Evolutionary conservation across 2,888 invertebrate species (phyloP).

Genomic region (Zelleria hepariella): DNA sequence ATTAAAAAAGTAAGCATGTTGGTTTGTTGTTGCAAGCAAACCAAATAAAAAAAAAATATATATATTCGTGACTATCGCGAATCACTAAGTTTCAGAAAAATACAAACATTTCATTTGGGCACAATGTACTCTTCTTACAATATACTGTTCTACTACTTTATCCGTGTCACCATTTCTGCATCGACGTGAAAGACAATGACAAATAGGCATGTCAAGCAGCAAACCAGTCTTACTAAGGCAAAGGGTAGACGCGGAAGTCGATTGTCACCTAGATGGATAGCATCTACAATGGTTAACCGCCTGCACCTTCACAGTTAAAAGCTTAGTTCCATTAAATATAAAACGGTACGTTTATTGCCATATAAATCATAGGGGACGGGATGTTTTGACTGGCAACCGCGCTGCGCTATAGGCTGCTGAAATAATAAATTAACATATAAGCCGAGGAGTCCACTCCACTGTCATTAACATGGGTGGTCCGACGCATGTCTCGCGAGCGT

Average conservation of each 20-base stretch:
- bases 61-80: too few species aligned
- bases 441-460: conserved; percentile 50
- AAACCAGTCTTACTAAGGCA: not conserved
- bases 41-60: too few species aligned
- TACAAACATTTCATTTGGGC: too few species aligned
- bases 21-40: too few species aligned
- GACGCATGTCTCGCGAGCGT: not conserved
- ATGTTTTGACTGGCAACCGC: conserved; percentile 60
- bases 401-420: conserved; percentile 46
- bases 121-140: too few species aligned
- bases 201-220: too few species aligned
- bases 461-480: conserved; percentile 61
- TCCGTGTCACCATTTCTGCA: too few species aligned
- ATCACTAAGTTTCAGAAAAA: too few species aligned
- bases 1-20: too few species aligned
- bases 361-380: conserved; percentile 62
- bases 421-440: conserved; percentile 65
- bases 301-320: conserved; percentile 61
- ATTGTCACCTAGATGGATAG: conserved; percentile 7
- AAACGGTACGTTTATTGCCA: conserved; percentile 59
- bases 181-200: too few species aligned
- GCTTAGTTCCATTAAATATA: conserved; percentile 66
- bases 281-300: conserved; percentile 22
- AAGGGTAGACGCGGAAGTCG: not conserved
- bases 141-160: too few species aligned